A percentile compares a stretch with the other conserved stretches of the same genome.
These are phyloP conservation scores for Laticauda colubrina DNA, from an alignment of 2,113 vertebrate species.

Conservation along the genomic window DNA sequence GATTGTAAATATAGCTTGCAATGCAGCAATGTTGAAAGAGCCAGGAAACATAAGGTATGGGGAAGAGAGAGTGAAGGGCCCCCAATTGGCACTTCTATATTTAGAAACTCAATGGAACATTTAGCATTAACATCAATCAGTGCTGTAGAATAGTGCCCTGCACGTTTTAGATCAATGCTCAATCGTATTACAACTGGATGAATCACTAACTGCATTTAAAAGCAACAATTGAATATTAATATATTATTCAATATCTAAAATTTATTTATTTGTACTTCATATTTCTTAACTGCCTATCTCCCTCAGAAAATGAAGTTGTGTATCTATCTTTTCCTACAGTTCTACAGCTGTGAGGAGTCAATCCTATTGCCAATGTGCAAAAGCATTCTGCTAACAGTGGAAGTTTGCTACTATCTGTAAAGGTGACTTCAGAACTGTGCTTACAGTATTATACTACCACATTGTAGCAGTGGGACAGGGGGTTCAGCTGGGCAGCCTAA, in stretches of 20 bases:
- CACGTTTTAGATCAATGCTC: slow-evolving; percentile 25
- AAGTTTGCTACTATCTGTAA: neutral
- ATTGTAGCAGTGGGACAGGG: neutral
- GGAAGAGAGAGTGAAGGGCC: neutral
- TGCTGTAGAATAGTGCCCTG: slow-evolving; percentile 1
- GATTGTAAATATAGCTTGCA: neutral
- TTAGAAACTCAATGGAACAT: slow-evolving; percentile 33
- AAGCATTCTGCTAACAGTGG: neutral
- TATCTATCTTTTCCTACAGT: neutral
- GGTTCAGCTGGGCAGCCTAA: neutral
- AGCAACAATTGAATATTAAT: neutral
- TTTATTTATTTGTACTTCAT: neutral
- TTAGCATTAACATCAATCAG: slow-evolving; percentile 26
- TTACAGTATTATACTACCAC: neutral
- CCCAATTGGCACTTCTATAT: neutral
- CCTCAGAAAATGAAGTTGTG: neutral
- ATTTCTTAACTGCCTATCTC: neutral
- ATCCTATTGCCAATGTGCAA: neutral
- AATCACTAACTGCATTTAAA: neutral
- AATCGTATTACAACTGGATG: neutral
- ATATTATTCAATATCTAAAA: neutral
- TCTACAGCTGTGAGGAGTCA: neutral
- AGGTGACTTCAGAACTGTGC: neutral
- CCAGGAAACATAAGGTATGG: slow-evolving; percentile 11
- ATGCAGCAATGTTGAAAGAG: neutral